Evolutionary conservation across 1,140 invertebrate genomes (phyloP).

Genomic region (Ips nitidus): DNA sequence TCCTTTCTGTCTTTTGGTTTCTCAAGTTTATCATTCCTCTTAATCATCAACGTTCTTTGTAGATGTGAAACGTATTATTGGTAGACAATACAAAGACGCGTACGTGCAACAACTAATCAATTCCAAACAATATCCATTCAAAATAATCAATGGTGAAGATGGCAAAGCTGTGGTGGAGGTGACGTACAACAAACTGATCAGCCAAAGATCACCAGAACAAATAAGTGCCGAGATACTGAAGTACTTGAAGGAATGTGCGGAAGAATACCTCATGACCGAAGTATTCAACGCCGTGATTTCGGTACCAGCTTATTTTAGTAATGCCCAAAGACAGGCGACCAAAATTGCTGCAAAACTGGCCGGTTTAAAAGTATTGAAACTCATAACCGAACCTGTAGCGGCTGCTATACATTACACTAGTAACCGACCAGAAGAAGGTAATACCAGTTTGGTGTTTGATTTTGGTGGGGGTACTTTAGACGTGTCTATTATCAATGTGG

Average conservation of each 20-base stretch:
- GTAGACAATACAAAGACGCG: slow-evolving; percentile 28
- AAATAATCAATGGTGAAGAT: slow-evolving; percentile 10
- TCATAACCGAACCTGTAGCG: slow-evolving; percentile 51
- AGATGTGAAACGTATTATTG: slow-evolving; percentile 29
- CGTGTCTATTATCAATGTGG: slow-evolving; percentile 73
- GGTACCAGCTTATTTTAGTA: slow-evolving; percentile 26
- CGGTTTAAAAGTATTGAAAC: slow-evolving; percentile 62
- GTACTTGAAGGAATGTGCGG: not conserved
- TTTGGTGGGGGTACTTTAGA: slow-evolving; percentile 77
- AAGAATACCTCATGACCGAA: slow-evolving; percentile 5
- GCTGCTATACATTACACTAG: slow-evolving; percentile 64
- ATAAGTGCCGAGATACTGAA: slow-evolving; percentile 22
- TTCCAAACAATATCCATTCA: slow-evolving; percentile 7
- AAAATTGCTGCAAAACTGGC: slow-evolving; percentile 42
- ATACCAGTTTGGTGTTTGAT: slow-evolving; percentile 60
- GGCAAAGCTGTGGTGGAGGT: slow-evolving; percentile 19
- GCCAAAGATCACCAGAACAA: slow-evolving; percentile 19
- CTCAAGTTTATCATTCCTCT: no score
- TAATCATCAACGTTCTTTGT: not conserved
- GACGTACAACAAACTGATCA: not conserved
- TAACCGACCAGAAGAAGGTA: slow-evolving; percentile 32
- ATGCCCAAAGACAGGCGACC: slow-evolving; percentile 26
- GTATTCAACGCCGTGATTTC: slow-evolving; percentile 22
- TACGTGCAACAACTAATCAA: slow-evolving; percentile 22
- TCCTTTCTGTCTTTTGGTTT: no score